Base-by-base conservation (phyloP, 2,113 vertebrate species). In the Syngnathus floridae region DNA sequence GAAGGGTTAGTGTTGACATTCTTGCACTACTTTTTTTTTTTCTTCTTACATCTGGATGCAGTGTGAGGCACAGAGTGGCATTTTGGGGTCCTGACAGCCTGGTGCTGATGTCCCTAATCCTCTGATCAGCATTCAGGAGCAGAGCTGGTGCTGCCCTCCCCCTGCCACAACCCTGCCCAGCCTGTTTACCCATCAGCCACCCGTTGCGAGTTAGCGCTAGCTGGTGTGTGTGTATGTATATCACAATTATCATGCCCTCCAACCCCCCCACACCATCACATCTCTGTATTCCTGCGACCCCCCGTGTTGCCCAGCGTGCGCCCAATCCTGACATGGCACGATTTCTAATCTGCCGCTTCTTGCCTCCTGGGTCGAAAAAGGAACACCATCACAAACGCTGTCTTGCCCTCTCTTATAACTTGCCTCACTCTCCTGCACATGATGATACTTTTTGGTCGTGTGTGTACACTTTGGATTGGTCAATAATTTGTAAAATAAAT, bases 161-260 rank as follows among this genome's bases (percentile, higher is more conserved):
- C 70, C 73, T 73, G 73, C 73, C 70, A 75, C 74, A 73, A 61
- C 71, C 73, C 71, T 83, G 74, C 71, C 76, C 78, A 63, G 75
- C 72, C 85, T 87, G 79, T 90, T 88, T 88, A 87, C 87, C 82
- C 87, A 88, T 84, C 85, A 83, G 76, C 82, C 83, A 80, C 85
- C 88, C 78, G 55, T 65, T 68, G 88, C 66, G 82, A 78, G 73
- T 16, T 78, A 70, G 76, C 79, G 82, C 4, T 48, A 16, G 49
- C 19, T 31, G 26, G 46, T 83, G 82, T 80, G 72, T 81, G 75
- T 86, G 78, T 88, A 85, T 88, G 87, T 88, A 84, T 88, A 86
- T 86, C 80, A 77, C 86, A 85, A 87, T 86, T 88, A 86, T 75
- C 56, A 74, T 72, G 67, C 78, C 86, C 79, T 74, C 74, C 78